Percentiles rank a stretch among this genome's conserved stretches.
Conservation (phyloP, 2,888 invertebrate species). For the Trichogramma dendrolimi region DNA sequence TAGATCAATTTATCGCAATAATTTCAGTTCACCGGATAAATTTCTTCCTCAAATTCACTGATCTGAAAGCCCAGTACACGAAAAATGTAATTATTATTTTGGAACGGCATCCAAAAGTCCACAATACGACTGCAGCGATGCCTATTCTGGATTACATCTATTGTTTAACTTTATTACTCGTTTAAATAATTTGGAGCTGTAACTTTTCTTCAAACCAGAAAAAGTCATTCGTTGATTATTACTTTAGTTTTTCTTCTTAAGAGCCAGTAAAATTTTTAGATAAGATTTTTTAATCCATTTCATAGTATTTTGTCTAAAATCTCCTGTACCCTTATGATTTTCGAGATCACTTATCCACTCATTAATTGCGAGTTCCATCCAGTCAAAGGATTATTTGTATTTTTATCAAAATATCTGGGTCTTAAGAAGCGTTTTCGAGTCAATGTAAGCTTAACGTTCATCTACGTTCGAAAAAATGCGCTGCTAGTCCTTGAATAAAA, state of each 20-base stretch:
- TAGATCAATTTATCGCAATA: too few relatives aligned
- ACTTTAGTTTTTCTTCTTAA: conserved; percentile 28
- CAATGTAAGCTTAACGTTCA: conserved; percentile 11
- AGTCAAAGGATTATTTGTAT: conserved; percentile 14
- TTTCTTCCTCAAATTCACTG: not conserved
- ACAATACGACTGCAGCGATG: conserved; percentile 54
- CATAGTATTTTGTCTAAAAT: too few relatives aligned
- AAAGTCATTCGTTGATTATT: conserved; percentile 23
- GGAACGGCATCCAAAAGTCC: conserved; percentile 53
- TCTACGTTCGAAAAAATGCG: conserved; percentile 27
- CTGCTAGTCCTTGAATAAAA: conserved; percentile 18
- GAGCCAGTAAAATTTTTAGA: conserved; percentile 27
- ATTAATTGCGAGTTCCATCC: not conserved
- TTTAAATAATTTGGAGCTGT: conserved; percentile 21
- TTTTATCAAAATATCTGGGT: conserved; percentile 26
- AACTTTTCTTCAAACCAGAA: conserved; percentile 34
- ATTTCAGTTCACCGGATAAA: not conserved
- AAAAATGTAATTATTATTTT: conserved; percentile 38
- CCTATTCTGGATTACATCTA: conserved; percentile 51
- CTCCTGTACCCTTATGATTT: too few relatives aligned
- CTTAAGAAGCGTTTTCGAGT: conserved; percentile 27
- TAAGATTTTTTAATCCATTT: not conserved
- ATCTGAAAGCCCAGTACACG: conserved; percentile 19
- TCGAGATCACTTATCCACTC: too few relatives aligned
- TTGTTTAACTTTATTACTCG: conserved; percentile 29